Evolutionary conservation across 2,888 invertebrate genomes (phyloP).

Genomic region (Melipona beecheii): DNA sequence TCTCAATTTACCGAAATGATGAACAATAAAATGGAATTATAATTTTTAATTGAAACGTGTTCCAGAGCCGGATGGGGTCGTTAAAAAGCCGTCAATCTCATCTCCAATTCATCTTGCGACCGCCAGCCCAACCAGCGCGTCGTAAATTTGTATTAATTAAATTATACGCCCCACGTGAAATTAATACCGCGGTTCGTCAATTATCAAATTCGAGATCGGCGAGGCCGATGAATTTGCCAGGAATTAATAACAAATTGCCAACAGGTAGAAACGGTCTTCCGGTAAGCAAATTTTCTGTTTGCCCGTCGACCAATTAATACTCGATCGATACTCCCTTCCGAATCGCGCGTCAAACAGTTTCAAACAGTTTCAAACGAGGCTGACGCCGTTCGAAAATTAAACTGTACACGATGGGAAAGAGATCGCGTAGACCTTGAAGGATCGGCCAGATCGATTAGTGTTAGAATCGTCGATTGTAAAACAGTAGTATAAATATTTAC

Average conservation of each 20-base stretch:
- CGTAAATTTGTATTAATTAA: not conserved
- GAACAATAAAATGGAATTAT: not conserved
- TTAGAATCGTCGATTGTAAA: conserved; percentile 30
- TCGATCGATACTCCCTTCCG: not conserved
- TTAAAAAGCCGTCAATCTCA: conserved; percentile 33
- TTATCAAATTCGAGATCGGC: not conserved
- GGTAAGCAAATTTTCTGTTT: conserved; percentile 13
- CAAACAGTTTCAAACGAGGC: not conserved
- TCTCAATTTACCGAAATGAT: not conserved
- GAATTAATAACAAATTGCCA: conserved; percentile 11
- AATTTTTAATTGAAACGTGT: conserved; percentile 15
- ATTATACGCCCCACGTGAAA: not conserved
- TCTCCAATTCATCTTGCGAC: too few relatives aligned
- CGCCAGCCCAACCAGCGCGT: not conserved
- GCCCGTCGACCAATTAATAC: conserved; percentile 8
- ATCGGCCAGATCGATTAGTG: conserved; percentile 37
- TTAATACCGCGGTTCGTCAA: not conserved
- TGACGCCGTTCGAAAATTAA: not conserved
- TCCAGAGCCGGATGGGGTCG: conserved; percentile 75
- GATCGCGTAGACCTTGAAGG: conserved; percentile 12
- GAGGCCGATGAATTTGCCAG: not conserved
- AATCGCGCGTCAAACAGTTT: not conserved
- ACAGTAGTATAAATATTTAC: conserved; percentile 47
- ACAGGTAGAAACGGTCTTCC: not conserved
- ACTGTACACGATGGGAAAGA: not conserved